Base-by-base conservation (phyloP, 1,140 invertebrate genomes). In the Eulimnadia texana region DNA sequence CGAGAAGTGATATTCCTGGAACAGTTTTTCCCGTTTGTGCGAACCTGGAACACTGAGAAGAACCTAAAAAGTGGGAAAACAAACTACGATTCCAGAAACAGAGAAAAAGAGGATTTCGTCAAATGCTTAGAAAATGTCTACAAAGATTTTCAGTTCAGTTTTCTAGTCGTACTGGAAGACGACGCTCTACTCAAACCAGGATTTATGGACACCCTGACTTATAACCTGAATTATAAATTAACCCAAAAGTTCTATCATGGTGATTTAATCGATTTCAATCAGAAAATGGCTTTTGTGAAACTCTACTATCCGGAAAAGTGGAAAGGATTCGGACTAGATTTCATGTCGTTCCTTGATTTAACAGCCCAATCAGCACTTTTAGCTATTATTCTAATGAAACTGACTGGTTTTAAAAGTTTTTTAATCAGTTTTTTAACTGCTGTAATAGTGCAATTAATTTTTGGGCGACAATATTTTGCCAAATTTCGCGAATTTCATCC, bases 261-360 rank as follows among this genome's bases (percentile, higher is more conserved):
- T 19, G 51, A 1, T 25, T 33, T 16, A 49, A 28, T 50, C 19
- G 60, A 24, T 16, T 50, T 22, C 47, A 27, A 24, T 53, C 53
- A 29, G 13, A 25, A 13, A 24, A 27, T 27, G 13, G 47, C 51
- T 10, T 29, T 47, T 23, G 0, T 58, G 2, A 62, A 62, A 27
- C 28, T 62, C 10, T 62, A 62, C 22, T 62, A 62, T 47, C 61
- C 61, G 19, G 61, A 62, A 50, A 47, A 28, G 24, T 62, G 61
- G 61, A 19, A 58, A 47, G 61, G 61, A 13, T 62, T 13, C 49
- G 53, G 52, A 0, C 23, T 23, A 27, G 61, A 62, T 24, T 24
- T 56, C 19, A 19, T 24, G 11, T 28, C 27, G 50, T 22, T 61
- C 9, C 2, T 33, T 2, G 52, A 55, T 29, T 61, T 61, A 22